Evolutionary conservation across 2,113 vertebrate species (phyloP), one percentile per base, ranked within the genome.

Genomic region (Anhinga rufa): DNA sequence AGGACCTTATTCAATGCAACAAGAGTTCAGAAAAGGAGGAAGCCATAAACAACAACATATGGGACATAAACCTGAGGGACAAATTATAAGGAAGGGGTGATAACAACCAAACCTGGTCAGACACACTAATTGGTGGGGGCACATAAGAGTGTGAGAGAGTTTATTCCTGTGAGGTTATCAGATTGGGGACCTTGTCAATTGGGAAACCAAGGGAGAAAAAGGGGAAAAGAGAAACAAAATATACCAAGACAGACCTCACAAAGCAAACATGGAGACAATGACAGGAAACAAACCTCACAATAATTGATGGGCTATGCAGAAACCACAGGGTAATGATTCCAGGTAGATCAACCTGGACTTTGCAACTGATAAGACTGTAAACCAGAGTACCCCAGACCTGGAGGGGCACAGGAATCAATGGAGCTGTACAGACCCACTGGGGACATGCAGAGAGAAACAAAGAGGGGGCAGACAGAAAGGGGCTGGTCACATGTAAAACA

Each of bases 401-500:
- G 38, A 79, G 24, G 36, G 18, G 2, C 3, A 7, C 0, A 1
- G 58, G 36, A 34, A 38, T 58, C 15, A 22, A 3, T 60, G 36
- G 9, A 44, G 16, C 11, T 60, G 10, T 40, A 46, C 12, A 38
- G 32, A 79, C 13, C 14, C 32, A 60, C 21, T 28, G 14, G 22
- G 26, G n/a, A 32, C 0, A 2, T 14, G 12, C 28, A 86, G 51
- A 19, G 8, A 58, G 51, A 32, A 58, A 29, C 7, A 51, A 40
- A n/a, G 34, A 66, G 9, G 5, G 8, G 9, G 3, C 6, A 52
- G 15, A 72, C 5, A 51, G 9, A 51, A 36, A 38, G 22, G 6
- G 10, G 2, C 9, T 1, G 0, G 32, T 32, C 1, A 1, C 3
- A 1, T 24, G 38, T 60, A 38, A 46, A 61, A 46, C 4, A 3